These are phyloP conservation scores for Brevipalpus yothersi DNA, from an alignment of 1,140 invertebrate genomes.

Conservation along the genomic window DNA sequence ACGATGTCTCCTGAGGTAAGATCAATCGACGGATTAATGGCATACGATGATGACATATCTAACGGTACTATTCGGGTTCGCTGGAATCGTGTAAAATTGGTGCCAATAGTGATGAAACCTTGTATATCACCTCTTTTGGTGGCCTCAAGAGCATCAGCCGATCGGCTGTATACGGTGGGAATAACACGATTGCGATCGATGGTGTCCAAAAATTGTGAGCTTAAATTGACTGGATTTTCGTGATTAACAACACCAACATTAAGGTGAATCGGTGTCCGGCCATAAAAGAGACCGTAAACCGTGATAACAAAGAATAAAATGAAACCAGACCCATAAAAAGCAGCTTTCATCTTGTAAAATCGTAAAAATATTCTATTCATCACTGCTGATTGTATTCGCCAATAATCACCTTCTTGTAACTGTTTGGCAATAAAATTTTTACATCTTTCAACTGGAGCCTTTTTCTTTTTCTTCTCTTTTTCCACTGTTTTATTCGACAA, in stretches of 20 bases:
- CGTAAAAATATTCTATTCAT: not conserved
- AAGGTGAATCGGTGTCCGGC: not conserved
- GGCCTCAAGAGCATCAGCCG: not conserved
- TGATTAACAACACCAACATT: not conserved
- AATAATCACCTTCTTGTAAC: not conserved
- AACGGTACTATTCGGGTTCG: not conserved
- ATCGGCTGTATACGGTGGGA: not conserved
- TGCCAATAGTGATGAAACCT: not conserved
- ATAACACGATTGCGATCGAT: not conserved
- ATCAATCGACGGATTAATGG: too few species aligned
- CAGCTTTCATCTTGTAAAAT: not conserved
- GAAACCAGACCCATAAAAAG: not conserved
- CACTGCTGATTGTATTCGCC: not conserved
- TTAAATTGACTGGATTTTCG: not conserved
- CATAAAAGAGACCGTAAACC: not conserved
- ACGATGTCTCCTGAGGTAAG: not conserved
- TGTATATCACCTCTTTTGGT: not conserved
- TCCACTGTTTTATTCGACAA: not conserved
- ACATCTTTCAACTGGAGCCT: not conserved
- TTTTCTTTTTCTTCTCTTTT: not conserved
- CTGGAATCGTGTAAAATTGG: not conserved
- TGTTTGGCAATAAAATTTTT: not conserved
- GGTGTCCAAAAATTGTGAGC: not conserved
- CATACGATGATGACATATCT: not conserved
- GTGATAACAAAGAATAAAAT: not conserved